Base-by-base conservation (phyloP, 2,113 vertebrate species). In the Pygoscelis adeliae region DNA sequence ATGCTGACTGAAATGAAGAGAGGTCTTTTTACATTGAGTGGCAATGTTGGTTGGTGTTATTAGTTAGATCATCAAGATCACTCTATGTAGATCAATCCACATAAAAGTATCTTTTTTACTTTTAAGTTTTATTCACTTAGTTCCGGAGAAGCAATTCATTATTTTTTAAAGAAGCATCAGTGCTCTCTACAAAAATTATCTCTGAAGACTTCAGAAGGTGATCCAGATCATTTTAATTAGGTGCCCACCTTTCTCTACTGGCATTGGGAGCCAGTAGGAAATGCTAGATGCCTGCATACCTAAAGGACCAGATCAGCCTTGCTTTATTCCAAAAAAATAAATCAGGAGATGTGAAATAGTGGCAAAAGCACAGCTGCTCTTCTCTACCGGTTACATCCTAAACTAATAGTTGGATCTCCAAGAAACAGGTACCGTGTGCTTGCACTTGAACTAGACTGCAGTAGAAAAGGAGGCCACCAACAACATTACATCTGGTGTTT, bases 121-220 rank as follows among this genome's bases (percentile, higher is more conserved):
- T 90, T 71, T 10, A 55, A 38, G 34, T 49, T 42, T 50, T 62
- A 25, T 46, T 26, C 10, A 20, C 13, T 55, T 71, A n/a, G 3
- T 67, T 79, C 13, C 1, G 4, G 16, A 76, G 22, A 46, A 69
- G 5, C 2, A 22, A n/a, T 30, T 66, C 0, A 1, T 38, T 87
- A 22, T 59, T 66, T 87, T 80, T 69, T 7, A 3, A 70, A 19
- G 23, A 59, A 65, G 0, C 1, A 4, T 50, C 15, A 32, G 11
- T 77, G 5, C 4, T 62, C 2, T 61, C 26, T 61, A 46, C 13
- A 62, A 76, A 17, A 42, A 34, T 36, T 40, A 2, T 26, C 44
- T 91, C 59, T 89, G 63, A 82, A 67, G 32, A 34, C 15, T 77
- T 10, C 32, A 66, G 30, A 86, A 70, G 15, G 3, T 15, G 7